A percentile compares a stretch with the other conserved stretches of the same genome.
Conservation (phyloP, 2,113 vertebrate species). For the Zosterops borbonicus region DNA sequence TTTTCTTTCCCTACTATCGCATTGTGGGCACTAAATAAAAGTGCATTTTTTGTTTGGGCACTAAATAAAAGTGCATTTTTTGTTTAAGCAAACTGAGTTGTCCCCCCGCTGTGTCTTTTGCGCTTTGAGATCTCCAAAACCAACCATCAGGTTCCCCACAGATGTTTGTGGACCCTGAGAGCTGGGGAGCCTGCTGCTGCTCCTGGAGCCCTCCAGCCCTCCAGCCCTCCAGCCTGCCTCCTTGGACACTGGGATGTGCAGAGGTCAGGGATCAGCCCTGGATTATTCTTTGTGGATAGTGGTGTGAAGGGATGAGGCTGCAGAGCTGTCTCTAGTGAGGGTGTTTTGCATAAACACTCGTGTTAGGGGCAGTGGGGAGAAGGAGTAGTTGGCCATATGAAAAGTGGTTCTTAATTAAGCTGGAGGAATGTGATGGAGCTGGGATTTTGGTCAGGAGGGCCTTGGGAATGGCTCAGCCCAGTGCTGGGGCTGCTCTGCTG, state of each 20-base stretch:
- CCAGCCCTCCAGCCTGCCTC: not conserved
- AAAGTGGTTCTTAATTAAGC: not conserved
- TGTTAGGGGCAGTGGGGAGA: not conserved
- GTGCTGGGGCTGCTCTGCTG: accelerated
- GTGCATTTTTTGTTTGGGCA: no score
- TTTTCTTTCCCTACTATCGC: no score
- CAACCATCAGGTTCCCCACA: no score
- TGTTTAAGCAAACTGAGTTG: no score
- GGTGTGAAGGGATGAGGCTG: not conserved
- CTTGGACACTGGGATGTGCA: no score
- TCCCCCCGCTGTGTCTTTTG: no score
- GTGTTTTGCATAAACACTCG: not conserved
- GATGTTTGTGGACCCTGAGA: not conserved
- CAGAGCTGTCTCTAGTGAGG: accelerated
- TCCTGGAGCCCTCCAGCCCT: not conserved
- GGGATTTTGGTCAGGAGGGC: not conserved
- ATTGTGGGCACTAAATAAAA: no score
- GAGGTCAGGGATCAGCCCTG: no score
- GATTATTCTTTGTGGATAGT: not conserved
- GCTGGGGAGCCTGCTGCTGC: not conserved
- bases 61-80: no score
- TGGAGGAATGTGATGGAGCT: not conserved
- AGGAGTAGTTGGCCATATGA: not conserved
- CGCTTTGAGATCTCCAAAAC: no score
- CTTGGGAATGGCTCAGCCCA: accelerated